Evolutionary conservation across 2,797 vertebrate genomes (phyloP).

Genomic region (Naso thynnoides): DNA sequence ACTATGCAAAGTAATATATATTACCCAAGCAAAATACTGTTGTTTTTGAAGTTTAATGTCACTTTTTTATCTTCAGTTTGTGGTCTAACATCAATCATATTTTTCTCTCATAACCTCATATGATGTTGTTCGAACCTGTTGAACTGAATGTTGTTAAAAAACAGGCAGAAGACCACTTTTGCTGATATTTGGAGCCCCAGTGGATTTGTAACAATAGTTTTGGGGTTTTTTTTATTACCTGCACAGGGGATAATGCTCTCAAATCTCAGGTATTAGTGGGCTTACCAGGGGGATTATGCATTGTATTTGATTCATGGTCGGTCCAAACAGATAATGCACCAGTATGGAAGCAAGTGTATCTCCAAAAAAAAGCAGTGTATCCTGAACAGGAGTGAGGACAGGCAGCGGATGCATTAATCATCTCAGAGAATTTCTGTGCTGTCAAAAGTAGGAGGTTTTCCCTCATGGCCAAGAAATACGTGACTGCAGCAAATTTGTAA

Average conservation of each 20-base stretch:
- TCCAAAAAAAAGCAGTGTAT: slow-evolving; percentile 5
- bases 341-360: slow-evolving; percentile 29
- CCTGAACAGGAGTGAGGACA: slow-evolving; percentile 24
- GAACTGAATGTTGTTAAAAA: slow-evolving; percentile 31
- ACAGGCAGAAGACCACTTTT: slow-evolving; percentile 32
- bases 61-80: neutral
- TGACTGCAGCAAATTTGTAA: slow-evolving; percentile 43
- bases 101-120: slow-evolving; percentile 6
- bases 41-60: no score
- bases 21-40: no score
- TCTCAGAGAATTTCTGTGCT: slow-evolving; percentile 32
- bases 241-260: slow-evolving; percentile 72
- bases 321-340: slow-evolving; percentile 53
- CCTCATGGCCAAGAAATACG: slow-evolving; percentile 44
- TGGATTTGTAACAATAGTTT: slow-evolving; percentile 77
- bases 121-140: slow-evolving; percentile 24
- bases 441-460: slow-evolving; percentile 60
- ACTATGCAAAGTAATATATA: neutral
- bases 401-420: slow-evolving; percentile 55
- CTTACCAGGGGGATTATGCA: slow-evolving; percentile 78
- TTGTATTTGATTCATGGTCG: slow-evolving; percentile 67
- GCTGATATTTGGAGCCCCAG: slow-evolving; percentile 46
- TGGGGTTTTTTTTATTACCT: slow-evolving; percentile 63
- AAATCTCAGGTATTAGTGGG: slow-evolving; percentile 80
- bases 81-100: neutral